Evolutionary conservation across 1,140 invertebrate species (phyloP), one percentile per base, ranked within the genome.

Genomic region (Heliconius eleuchia): DNA sequence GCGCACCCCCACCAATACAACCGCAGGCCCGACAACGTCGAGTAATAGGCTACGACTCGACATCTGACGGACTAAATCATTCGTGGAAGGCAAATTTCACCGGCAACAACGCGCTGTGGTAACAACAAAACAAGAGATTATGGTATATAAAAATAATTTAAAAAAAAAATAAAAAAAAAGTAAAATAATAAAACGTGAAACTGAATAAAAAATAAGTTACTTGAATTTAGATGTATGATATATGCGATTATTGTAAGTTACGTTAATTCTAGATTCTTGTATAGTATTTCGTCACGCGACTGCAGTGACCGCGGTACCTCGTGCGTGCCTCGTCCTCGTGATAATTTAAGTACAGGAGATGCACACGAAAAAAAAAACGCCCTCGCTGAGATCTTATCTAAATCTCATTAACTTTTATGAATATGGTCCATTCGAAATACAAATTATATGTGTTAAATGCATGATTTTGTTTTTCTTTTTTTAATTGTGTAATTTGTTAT

Each of bases 1-100:
- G 90, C 93, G 18, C 92, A 91, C 82, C 82, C 82, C 42, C 88
- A 91, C 16, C 91, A 93, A 19, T 92, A 91, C 82, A 82, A 82
- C 46, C 88, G 91, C 18, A 94, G 92, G 84, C 86, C 87, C 11
- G 92, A 93, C 23, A 87, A 90, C 79, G 89, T 88, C 52, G 91
- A 94, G 84, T 94, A 94, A 84, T 39, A 70, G 42, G 52, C 60
- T 52, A 37, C 71, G 18, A 19, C 71, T 5, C 79, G 70, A 76
- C 37, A 74, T 75, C 50, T 80, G 80, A 90, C 84, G 88, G 90
- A 92, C 92, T 89, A 93, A 94, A 93, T 93, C 90, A 92, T 93
- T 93, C 86, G 93, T 92, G 91, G 84, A 94, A 94, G 93, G 93
- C 91, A 94, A 90, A 94, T 94, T 94, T 94, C 93, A 94, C 92